phyloP scores from a whole-genome alignment of 1,140 invertebrate genomes.

The Heliconius hermathena region DNA sequence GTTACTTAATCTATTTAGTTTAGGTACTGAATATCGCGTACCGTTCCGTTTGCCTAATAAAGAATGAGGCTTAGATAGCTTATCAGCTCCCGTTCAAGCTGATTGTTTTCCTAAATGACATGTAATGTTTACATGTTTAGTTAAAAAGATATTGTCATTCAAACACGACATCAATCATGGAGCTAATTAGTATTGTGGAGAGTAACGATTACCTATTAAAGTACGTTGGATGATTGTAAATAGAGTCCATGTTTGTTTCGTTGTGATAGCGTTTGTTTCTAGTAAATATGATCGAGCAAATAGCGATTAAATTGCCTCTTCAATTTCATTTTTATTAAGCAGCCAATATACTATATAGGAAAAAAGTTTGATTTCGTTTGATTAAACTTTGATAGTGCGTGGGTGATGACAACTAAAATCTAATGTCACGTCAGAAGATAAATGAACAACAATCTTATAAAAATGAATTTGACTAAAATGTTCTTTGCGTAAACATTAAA shows the following conservation, averaged over 20 bases:
- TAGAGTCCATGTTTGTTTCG: constrained; percentile 22
- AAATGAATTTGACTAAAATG: too few relatives aligned
- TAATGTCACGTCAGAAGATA: too few relatives aligned
- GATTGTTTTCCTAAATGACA: constrained; percentile 39
- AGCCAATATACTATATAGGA: neutral
- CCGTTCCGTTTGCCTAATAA: constrained; percentile 14
- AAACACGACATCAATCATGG: constrained; percentile 39
- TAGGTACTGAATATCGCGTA: neutral
- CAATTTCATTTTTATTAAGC: neutral
- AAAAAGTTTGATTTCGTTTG: neutral
- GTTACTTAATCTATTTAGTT: neutral
- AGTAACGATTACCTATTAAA: constrained; percentile 48
- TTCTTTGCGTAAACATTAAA: too few relatives aligned
- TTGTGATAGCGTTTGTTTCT: constrained; percentile 8
- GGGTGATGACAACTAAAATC: neutral
- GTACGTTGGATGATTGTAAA: constrained; percentile 48
- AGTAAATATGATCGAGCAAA: constrained; percentile 3
- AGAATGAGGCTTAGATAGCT: constrained; percentile 18
- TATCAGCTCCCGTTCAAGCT: constrained; percentile 26
- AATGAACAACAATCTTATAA: too few relatives aligned
- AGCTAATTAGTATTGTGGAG: constrained; percentile 52
- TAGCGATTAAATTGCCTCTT: neutral
- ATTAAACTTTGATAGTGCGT: neutral
- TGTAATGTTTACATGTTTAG: constrained; percentile 40
- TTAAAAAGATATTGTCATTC: constrained; percentile 44